phyloP scores from a whole-genome alignment of 2,797 vertebrate species.

The Notoglanidium macrostoma region DNA sequence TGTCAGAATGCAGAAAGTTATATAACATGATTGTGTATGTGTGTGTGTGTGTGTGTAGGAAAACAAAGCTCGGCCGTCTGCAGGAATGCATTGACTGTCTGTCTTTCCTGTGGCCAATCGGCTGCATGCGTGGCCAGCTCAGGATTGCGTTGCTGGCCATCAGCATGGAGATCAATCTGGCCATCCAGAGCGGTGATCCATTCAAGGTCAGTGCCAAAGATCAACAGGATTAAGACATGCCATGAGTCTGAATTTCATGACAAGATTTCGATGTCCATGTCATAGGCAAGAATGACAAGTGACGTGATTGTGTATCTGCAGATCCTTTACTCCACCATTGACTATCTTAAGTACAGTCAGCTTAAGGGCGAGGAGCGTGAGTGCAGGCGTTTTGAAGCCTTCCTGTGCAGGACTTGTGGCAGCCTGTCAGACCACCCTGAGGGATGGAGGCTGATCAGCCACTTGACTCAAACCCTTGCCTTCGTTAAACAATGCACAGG shows the following conservation, averaged over 20 bases:
- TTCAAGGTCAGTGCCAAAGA: too few relatives aligned
- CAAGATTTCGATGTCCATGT: too few relatives aligned
- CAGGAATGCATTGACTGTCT: constrained; percentile 39
- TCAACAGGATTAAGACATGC: too few relatives aligned
- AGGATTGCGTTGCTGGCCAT: too few relatives aligned
- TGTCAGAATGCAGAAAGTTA: neutral
- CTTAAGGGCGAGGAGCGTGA: neutral
- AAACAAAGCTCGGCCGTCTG: constrained; percentile 15
- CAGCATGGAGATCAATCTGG: too few relatives aligned
- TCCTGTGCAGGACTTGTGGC: neutral
- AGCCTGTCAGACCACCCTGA: neutral
- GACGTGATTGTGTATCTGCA: too few relatives aligned
- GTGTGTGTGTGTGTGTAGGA: constrained; percentile 1
- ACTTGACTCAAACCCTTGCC: neutral
- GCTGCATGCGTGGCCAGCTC: neutral
- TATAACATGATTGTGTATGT: neutral
- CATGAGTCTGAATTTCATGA: too few relatives aligned
- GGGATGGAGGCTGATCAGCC: neutral
- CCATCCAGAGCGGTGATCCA: too few relatives aligned
- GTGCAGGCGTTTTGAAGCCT: neutral
- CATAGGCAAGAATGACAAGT: too few relatives aligned
- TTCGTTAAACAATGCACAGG: neutral
- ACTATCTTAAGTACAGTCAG: too few relatives aligned
- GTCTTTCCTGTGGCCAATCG: constrained; percentile 46
- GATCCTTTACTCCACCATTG: too few relatives aligned